Percentiles rank a stretch among this genome's conserved stretches.
phyloP scores from a whole-genome alignment of 2,113 vertebrate species.

The Typhlomys cinereus region DNA sequence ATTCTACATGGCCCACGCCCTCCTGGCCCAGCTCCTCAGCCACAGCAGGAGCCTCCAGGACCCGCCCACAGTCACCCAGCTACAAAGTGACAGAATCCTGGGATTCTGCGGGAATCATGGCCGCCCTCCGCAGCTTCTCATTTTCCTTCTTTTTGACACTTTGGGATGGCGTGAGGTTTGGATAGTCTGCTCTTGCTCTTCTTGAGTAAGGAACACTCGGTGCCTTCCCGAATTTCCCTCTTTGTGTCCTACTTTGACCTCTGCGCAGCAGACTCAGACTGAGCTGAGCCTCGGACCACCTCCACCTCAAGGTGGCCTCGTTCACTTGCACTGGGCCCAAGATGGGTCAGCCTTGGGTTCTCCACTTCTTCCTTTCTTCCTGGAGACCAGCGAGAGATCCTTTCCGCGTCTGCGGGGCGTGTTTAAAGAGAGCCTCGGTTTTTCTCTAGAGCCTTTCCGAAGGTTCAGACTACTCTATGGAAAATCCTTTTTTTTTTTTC shows the following conservation, averaged over 20 bases:
- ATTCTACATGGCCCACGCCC: not conserved
- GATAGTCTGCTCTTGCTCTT: not conserved
- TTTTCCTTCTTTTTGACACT: not conserved
- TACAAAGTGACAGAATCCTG: not conserved
- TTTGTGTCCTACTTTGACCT: not conserved
- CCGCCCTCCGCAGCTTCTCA: not conserved
- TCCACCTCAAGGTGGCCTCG: not conserved
- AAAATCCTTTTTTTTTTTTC: not conserved
- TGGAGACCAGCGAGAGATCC: not conserved
- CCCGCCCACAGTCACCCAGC: not conserved
- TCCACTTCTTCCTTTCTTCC: not conserved
- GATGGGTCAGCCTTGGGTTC: no score
- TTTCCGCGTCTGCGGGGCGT: not conserved
- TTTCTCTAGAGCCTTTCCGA: not conserved
- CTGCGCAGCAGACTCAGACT: not conserved
- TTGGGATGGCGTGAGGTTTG: not conserved
- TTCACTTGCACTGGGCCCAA: not conserved
- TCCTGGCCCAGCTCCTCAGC: rapidly evolving
- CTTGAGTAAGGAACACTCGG: not conserved
- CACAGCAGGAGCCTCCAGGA: not conserved
- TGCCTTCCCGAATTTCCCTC: not conserved
- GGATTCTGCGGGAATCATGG: not conserved
- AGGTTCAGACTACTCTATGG: not conserved
- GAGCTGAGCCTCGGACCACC: not conserved
- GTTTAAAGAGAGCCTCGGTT: not conserved